These are phyloP conservation scores for Agrotis puta DNA, from an alignment of 2,888 invertebrate genomes.

Conservation along the genomic window DNA sequence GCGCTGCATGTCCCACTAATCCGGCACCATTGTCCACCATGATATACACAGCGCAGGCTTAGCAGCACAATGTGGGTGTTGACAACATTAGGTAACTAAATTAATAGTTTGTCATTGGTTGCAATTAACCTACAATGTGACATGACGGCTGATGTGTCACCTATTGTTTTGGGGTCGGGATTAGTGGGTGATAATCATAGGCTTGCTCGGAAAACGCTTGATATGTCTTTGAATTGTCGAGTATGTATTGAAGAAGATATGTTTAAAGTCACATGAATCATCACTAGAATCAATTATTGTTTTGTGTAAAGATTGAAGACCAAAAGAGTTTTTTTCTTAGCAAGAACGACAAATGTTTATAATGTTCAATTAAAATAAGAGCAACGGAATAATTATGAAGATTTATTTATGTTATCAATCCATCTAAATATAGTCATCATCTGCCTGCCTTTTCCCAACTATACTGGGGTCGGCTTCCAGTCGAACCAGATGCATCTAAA, in stretches of 20 bases:
- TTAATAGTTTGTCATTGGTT: constrained; percentile 65
- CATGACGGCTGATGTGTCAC: constrained; percentile 35
- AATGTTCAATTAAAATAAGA: too few relatives aligned
- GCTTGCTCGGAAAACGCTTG: not conserved
- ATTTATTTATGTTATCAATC: too few relatives aligned
- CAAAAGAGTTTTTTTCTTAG: too few relatives aligned
- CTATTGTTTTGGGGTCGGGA: constrained; percentile 31
- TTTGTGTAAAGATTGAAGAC: too few relatives aligned
- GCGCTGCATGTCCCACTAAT: constrained; percentile 62
- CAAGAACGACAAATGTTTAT: too few relatives aligned
- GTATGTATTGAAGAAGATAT: not conserved
- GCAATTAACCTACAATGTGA: constrained; percentile 63
- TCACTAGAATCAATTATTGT: too few relatives aligned
- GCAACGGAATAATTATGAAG: too few relatives aligned
- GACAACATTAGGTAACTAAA: constrained; percentile 64
- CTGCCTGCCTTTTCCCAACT: too few relatives aligned
- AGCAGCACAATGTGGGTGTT: constrained; percentile 52
- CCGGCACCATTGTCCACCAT: constrained; percentile 60
- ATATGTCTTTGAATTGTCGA: not conserved
- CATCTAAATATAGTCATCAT: too few relatives aligned
- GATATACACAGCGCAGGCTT: constrained; percentile 61
- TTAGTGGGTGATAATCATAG: constrained; percentile 22
- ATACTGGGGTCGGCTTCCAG: too few relatives aligned
- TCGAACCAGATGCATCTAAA: too few relatives aligned
- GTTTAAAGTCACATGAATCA: not conserved